Evolutionary conservation across 30 jellyfish, hydroid and myxozoan species (phyloP), one percentile per base, ranked within the genome.

Genomic region (Aurelia aurita): DNA sequence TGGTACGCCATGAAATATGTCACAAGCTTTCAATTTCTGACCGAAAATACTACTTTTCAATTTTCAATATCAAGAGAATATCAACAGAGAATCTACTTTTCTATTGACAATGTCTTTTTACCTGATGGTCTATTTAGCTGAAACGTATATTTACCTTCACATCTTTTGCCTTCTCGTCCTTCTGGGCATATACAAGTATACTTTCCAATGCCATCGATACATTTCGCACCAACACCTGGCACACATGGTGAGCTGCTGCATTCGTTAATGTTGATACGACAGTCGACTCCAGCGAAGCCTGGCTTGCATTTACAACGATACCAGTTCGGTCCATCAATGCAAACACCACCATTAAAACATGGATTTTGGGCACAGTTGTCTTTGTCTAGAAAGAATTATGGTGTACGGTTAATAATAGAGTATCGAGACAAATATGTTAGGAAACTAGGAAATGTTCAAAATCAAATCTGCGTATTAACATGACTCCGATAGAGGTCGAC

Each of bases 291-390:
- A 23, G 97, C 84, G 55, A 79, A 88, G 12, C 97, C 97, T 0
- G 92, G 89, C 71, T 54, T 69, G 67, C 97, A 88, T 32, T 61
- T 65, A 58, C 97, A 88, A 4, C 80, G 86, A 67, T 88, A 88
- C 93, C 97, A 79, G 34, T 88, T 88, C 2, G 89, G 89, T n/a
- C 92, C 93, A 72, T 88, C 97, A 59, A 79, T 81, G 59, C 97
- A 88, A 6, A 65, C 67, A 19, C 97, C 97, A 2, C 85, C 93
- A 54, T 88, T 79, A 57, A 71, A 87, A 74, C 97, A 88, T 2
- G 92, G 92, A 71, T 88, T 88, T 21, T 70, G 89, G 0, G 97
- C 93, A 59, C 97, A 88, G 81, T 88, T 77, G 79, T 88, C 89
- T 66, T 29, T 68, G 47, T 87, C 94, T 81, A 31, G 34, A 69